These are phyloP conservation scores for Melanchra persicariae DNA, from an alignment of 2,888 invertebrate species.

Conservation along the genomic window DNA sequence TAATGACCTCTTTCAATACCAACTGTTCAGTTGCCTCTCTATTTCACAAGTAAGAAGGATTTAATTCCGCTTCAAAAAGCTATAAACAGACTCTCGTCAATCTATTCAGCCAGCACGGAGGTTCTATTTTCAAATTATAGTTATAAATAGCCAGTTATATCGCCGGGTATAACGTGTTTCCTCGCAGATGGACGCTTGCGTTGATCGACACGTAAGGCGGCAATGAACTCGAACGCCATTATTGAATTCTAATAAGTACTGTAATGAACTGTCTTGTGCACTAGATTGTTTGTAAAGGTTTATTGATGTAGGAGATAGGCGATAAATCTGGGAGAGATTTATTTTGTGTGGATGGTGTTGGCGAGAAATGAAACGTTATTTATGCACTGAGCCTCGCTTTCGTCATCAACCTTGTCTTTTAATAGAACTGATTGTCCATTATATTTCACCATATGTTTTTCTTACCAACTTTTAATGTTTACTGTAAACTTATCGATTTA, in stretches of 20 bases:
- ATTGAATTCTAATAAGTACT: constrained; percentile 73
- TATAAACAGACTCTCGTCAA: constrained; percentile 32
- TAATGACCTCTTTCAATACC: not conserved
- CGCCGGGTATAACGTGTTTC: constrained; percentile 50
- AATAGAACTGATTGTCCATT: not conserved
- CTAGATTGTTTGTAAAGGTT: constrained; percentile 52
- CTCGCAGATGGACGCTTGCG: constrained; percentile 58
- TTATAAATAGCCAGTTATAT: constrained; percentile 57
- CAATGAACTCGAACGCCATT: constrained; percentile 72
- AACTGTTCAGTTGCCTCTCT: not conserved
- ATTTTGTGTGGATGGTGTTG: not conserved
- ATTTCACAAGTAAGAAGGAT: not conserved
- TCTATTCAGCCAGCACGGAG: constrained; percentile 39
- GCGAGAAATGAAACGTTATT: not conserved
- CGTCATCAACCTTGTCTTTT: not conserved
- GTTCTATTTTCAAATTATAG: constrained; percentile 62
- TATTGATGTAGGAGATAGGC: constrained; percentile 25
- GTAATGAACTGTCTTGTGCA: constrained; percentile 61
- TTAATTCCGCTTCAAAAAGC: constrained; percentile 18
- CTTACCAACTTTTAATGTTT: no score
- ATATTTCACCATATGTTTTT: no score
- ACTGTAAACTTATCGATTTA: no score
- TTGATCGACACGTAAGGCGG: constrained; percentile 67
- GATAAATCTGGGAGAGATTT: constrained; percentile 26
- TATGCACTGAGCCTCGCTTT: not conserved